Evolutionary conservation across 1,140 invertebrate genomes (phyloP).

Genomic region (Drosophila virilis): DNA sequence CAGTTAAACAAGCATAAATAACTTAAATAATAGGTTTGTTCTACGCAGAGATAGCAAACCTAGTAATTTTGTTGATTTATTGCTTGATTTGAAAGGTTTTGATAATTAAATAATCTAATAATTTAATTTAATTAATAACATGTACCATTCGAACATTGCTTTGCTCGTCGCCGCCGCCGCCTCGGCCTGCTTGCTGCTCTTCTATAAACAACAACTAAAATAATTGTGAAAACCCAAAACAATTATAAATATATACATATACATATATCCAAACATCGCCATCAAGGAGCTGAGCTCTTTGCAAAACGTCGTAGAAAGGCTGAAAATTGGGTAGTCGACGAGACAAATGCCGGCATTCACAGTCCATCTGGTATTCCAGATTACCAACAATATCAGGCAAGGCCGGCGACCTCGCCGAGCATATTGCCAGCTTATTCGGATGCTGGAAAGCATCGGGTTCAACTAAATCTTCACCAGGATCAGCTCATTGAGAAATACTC

Average conservation of each 20-base stretch:
- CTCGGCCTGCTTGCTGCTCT: constrained; percentile 29
- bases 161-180: constrained; percentile 22
- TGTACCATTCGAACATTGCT: constrained; percentile 25
- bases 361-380: constrained; percentile 82
- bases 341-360: constrained; percentile 86
- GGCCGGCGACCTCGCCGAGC: constrained; percentile 69
- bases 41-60: too few species aligned
- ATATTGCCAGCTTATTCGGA: constrained; percentile 83
- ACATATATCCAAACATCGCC: not conserved
- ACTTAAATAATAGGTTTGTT: not conserved
- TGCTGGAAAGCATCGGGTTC: constrained; percentile 77
- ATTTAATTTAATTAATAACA: constrained; percentile 16
- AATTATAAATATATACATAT: constrained; percentile 4
- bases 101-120: not conserved
- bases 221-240: not conserved
- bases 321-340: constrained; percentile 94
- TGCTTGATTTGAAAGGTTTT: not conserved
- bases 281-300: constrained; percentile 91
- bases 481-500: constrained; percentile 86
- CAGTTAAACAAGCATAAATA: not conserved
- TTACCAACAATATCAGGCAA: constrained; percentile 77
- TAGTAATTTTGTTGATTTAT: not conserved
- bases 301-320: constrained; percentile 93
- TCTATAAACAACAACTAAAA: constrained; percentile 7
- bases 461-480: constrained; percentile 78